These are phyloP conservation scores for Pemphigus obesinymphae DNA, from an alignment of 1,140 invertebrate genomes.

Conservation along the genomic window DNA sequence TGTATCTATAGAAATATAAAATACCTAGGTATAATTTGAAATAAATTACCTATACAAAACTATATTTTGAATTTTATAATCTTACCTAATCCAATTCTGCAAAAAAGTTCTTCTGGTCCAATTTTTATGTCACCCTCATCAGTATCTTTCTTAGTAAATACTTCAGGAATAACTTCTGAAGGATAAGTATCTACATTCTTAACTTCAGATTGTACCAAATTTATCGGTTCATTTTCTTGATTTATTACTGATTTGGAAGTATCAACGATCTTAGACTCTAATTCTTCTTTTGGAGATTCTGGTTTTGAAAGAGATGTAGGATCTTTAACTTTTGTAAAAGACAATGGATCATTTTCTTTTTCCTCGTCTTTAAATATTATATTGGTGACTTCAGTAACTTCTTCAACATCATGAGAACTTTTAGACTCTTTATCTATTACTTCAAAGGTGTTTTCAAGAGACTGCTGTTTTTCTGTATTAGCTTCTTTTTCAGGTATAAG, in stretches of 20 bases:
- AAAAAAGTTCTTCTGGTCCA: slow-evolving; percentile 46
- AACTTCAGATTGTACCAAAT: neutral
- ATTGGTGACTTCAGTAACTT: neutral
- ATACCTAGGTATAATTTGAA: too few relatives aligned
- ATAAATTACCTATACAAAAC: too few relatives aligned
- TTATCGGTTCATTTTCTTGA: slow-evolving; percentile 6
- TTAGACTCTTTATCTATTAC: slow-evolving; percentile 2
- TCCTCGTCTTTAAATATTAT: neutral
- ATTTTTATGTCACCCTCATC: slow-evolving; percentile 41
- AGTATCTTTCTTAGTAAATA: neutral
- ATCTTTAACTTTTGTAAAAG: neutral
- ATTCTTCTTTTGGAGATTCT: neutral
- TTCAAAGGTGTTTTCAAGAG: neutral
- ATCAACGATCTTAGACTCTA: neutral
- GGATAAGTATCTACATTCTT: neutral
- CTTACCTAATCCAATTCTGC: slow-evolving; percentile 46
- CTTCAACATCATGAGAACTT: neutral
- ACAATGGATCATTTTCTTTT: neutral
- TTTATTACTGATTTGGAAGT: neutral
- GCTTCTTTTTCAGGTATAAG: neutral
- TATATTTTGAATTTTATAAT: neutral
- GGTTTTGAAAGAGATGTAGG: neutral
- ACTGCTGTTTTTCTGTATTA: neutral
- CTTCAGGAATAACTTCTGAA: neutral
- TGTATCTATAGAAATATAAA: too few relatives aligned